phyloP scores from a whole-genome alignment of 2,888 invertebrate genomes.

The Pterostichus madidus region DNA sequence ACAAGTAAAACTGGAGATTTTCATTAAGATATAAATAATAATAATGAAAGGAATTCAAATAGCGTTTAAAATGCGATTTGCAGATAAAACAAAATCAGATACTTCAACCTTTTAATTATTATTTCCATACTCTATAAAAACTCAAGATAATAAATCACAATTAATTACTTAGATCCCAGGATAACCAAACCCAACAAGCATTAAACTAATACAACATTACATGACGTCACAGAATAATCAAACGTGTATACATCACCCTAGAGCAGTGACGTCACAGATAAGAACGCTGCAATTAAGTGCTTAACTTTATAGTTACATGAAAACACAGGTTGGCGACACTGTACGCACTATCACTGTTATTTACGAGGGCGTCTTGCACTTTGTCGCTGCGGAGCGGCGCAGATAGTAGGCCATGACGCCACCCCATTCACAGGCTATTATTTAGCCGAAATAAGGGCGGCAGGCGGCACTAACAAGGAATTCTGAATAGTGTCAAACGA shows the following conservation, averaged over 20 bases:
- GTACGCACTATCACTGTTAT: slow-evolving; percentile 37
- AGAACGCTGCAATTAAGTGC: slow-evolving; percentile 26
- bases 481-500: not conserved
- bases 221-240: slow-evolving; percentile 37
- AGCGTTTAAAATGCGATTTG: not conserved
- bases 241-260: slow-evolving; percentile 16
- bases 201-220: not conserved
- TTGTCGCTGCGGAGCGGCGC: not conserved
- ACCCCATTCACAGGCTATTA: slow-evolving; percentile 8
- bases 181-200: not conserved
- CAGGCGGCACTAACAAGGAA: not conserved
- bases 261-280: slow-evolving; percentile 27
- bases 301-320: slow-evolving; percentile 54
- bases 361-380: slow-evolving; percentile 31
- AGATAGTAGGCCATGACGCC: slow-evolving; percentile 15
- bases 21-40: slow-evolving; percentile 16
- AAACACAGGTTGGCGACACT: slow-evolving; percentile 50
- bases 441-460: not conserved
- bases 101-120: slow-evolving; percentile 18
- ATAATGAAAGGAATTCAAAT: not conserved
- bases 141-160: slow-evolving; percentile 5
- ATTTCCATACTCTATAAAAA: slow-evolving; percentile 32
- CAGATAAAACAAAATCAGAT: slow-evolving; percentile 28
- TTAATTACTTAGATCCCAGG: not conserved
- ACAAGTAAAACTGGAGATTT: not conserved